Evolutionary conservation across 2,113 vertebrate genomes (phyloP), one percentile per base, ranked within the genome.

Genomic region (Cromileptes altivelis): DNA sequence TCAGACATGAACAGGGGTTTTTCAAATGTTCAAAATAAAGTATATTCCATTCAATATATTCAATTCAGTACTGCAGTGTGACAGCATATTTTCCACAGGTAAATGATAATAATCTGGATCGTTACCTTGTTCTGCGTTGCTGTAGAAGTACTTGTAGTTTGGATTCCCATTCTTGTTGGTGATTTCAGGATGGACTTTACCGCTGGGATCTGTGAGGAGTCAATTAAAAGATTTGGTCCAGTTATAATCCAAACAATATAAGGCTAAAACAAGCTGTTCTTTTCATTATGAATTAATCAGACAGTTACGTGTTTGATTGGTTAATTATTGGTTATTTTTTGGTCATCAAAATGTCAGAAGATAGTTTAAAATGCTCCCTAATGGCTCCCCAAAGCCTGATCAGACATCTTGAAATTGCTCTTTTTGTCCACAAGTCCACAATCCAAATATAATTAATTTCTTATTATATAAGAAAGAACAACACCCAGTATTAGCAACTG

Each of bases 101-200:
- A n/a, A 25, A 71, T 27, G 3, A 78, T 19, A n/a, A 10, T 30
- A 0, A 12, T 27, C 5, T 25, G 70, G 8, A 58, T 5, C 0
- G 56, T 88, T 95, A 99, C 98, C 98, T 94, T 99, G 98, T 21
- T 99, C 98, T 63, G 98, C 97, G 2, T 83, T 98, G 93, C 96
- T 97, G 93, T 99, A 99, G 91, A 99, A 99, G 92, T 99, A 99
- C 84, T 99, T 99, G 94, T 99, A 99, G 95, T 96, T 99, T 57
- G 98, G 98, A 80, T 99, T 99, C 83, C 98, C 98, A 4, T 95
- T 97, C 89, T 94, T 97, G 86, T 99, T 99, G 83, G 95, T 97
- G 86, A 99, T 97, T 93, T 99, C 98, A 84, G 98, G 96, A 78
- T 90, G 98, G 52, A 99, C 97, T 85, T 96, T 96, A 58, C 98